phyloP scores from a whole-genome alignment of 2,113 vertebrate species.

The Cyphomyrus plagiostoma region DNA sequence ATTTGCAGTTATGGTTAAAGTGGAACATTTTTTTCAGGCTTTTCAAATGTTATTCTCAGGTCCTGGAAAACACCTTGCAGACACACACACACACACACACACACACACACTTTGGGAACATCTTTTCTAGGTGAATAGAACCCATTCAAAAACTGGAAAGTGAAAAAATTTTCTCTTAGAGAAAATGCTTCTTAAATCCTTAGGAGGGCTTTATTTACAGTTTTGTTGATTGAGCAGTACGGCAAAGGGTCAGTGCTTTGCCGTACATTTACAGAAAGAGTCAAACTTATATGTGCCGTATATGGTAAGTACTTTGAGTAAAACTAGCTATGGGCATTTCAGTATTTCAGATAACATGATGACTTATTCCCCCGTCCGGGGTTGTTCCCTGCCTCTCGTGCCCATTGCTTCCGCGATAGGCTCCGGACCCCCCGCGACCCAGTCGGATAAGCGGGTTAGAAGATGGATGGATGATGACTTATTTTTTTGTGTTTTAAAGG shows the following conservation, averaged over 20 bases:
- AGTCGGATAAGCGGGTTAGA: no score
- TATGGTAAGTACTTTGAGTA: neutral
- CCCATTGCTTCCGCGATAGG: no score
- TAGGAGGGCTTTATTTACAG: neutral
- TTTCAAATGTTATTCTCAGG: neutral
- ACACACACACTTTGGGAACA: no score
- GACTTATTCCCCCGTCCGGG: neutral
- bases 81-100: no score
- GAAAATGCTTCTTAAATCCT: neutral
- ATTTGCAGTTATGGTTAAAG: no score
- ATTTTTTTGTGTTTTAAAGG: conserved; percentile 44
- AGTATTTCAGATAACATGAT: neutral
- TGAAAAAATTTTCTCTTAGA: neutral
- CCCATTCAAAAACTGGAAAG: neutral
- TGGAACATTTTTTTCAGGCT: neutral
- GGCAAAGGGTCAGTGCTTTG: neutral
- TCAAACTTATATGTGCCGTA: neutral
- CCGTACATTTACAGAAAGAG: neutral
- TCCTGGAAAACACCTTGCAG: no score
- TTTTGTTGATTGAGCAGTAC: neutral
- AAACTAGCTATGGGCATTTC: neutral
- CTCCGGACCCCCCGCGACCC: no score
- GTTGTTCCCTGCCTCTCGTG: no score
- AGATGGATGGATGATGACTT: no score
- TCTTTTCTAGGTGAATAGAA: neutral